Percentiles rank a stretch among this genome's conserved stretches.
Evolutionary conservation across 2,888 invertebrate species (phyloP).

Genomic region (Pheosia gnoma): DNA sequence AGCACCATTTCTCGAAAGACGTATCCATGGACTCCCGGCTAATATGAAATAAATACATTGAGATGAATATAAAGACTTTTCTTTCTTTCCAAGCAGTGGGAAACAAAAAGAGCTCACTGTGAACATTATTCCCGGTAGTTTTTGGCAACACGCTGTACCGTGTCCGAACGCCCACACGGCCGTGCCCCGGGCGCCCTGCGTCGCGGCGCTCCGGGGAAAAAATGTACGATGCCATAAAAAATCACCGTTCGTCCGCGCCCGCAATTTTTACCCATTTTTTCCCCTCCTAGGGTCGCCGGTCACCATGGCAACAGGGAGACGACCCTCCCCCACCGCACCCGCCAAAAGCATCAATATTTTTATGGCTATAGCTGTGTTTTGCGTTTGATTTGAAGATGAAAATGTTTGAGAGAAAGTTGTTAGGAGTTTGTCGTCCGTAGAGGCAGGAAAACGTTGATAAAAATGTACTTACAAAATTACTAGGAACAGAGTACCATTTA

Average conservation of each 20-base stretch:
- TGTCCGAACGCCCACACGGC: slow-evolving; percentile 50
- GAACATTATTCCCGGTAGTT: slow-evolving; percentile 4
- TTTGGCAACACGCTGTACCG: slow-evolving; percentile 53
- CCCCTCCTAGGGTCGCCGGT: slow-evolving; percentile 80
- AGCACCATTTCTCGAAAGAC: too few relatives aligned
- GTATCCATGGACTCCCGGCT: too few relatives aligned
- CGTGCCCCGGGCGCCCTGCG: slow-evolving; percentile 46
- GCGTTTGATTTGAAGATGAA: slow-evolving; percentile 33
- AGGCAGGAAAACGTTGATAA: too few relatives aligned
- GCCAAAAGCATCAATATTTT: slow-evolving; percentile 78
- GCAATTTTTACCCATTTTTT: slow-evolving; percentile 83
- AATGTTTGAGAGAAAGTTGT: slow-evolving; percentile 13
- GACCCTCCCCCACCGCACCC: slow-evolving; percentile 55
- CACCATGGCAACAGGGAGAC: slow-evolving; percentile 67
- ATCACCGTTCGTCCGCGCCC: slow-evolving; percentile 80
- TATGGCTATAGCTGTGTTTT: slow-evolving; percentile 52
- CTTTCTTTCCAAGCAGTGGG: too few relatives aligned
- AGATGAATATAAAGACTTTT: too few relatives aligned
- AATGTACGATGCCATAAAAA: slow-evolving; percentile 84
- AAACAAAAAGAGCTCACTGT: background rate
- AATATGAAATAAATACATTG: too few relatives aligned
- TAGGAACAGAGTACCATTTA: too few relatives aligned
- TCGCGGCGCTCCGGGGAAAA: slow-evolving; percentile 75
- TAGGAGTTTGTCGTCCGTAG: background rate
- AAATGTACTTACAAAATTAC: too few relatives aligned